phyloP scores from a whole-genome alignment of 2,113 vertebrate genomes.

The Archocentrus centrarchus region DNA sequence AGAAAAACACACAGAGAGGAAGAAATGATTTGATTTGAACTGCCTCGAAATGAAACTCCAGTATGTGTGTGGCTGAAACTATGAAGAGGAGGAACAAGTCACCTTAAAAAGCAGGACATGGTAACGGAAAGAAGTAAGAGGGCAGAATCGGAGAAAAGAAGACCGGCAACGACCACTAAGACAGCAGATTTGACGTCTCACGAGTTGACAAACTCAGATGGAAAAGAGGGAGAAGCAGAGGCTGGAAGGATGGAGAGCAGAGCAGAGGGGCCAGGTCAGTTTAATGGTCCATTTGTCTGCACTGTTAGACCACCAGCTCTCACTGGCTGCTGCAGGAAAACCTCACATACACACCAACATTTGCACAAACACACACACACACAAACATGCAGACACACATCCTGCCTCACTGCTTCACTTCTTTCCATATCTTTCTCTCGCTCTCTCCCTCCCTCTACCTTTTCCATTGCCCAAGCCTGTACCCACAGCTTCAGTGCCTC shows the following conservation, averaged over 20 bases:
- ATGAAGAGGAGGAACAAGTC: neutral
- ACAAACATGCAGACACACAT: conserved; percentile 32
- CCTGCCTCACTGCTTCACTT: conserved; percentile 16
- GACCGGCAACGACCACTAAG: neutral
- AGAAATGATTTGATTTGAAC: conserved; percentile 37
- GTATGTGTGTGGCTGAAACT: neutral
- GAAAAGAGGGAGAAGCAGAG: conserved; percentile 27
- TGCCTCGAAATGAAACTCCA: conserved; percentile 35
- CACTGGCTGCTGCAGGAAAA: conserved; percentile 60
- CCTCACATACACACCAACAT: conserved; percentile 13
- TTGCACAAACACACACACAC: conserved; percentile 32
- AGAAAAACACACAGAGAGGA: conserved; percentile 25
- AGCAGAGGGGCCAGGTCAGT: conserved; percentile 41
- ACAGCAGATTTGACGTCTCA: neutral
- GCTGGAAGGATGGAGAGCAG: conserved; percentile 40
- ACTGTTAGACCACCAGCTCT: conserved; percentile 67
- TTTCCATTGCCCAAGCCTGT: conserved; percentile 38
- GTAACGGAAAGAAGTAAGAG: neutral
- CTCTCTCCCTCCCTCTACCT: conserved; percentile 45
- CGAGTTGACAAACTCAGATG: conserved; percentile 10
- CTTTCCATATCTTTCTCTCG: conserved; percentile 52
- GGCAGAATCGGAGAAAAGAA: neutral
- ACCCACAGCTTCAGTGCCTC: neutral
- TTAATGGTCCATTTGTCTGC: conserved; percentile 73
- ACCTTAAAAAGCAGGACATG: neutral